Evolutionary conservation across 2,113 vertebrate genomes (phyloP).

Genomic region (Sminthopsis crassicaudata): DNA sequence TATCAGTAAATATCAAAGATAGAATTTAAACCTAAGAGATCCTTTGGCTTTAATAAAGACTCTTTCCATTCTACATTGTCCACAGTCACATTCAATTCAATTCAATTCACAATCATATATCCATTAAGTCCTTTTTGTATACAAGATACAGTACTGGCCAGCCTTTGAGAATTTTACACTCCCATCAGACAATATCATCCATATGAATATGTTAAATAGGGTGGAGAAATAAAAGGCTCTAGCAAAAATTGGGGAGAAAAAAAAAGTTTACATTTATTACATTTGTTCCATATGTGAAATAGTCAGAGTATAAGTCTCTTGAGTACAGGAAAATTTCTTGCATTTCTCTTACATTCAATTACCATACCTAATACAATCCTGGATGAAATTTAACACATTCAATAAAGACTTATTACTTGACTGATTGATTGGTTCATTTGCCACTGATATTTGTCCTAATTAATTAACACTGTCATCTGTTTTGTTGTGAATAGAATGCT

Average conservation of each 20-base stretch:
- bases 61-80: background rate
- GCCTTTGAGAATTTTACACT: background rate
- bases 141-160: background rate
- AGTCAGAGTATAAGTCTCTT: background rate
- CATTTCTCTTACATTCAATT: background rate
- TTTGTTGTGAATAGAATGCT: background rate
- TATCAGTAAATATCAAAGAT: background rate
- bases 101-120: background rate
- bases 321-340: background rate
- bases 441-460: constrained; percentile 23
- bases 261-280: background rate
- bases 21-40: background rate
- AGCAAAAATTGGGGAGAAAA: background rate
- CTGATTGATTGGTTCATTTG: background rate
- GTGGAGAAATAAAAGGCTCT: background rate
- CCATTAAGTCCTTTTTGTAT: background rate
- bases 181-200: background rate
- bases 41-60: background rate
- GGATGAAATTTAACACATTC: background rate
- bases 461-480: constrained; percentile 27
- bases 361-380: background rate
- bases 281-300: background rate
- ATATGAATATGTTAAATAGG: background rate
- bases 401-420: background rate
- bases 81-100: background rate